Evolutionary conservation across 2,888 invertebrate genomes (phyloP).

Genomic region (Ametastegia equiseti): DNA sequence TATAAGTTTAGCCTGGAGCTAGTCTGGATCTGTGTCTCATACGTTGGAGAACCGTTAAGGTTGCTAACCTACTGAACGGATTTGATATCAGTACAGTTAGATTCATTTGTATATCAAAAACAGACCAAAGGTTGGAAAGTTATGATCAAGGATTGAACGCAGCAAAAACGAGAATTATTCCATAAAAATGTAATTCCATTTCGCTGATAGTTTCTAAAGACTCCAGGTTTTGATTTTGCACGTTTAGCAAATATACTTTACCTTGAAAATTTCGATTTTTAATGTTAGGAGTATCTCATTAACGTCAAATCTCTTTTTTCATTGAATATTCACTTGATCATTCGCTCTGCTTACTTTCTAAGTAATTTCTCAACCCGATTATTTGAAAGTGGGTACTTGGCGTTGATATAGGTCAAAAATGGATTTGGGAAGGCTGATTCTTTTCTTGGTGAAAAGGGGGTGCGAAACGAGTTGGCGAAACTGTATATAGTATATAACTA

Average conservation of each 20-base stretch:
- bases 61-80: constrained; percentile 10
- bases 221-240: not conserved
- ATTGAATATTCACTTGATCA: not conserved
- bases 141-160: not conserved
- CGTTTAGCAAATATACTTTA: not conserved
- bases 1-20: constrained; percentile 4
- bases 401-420: not conserved
- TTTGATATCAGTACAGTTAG: constrained; percentile 3
- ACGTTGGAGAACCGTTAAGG: not conserved
- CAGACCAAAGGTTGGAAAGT: not conserved
- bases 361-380: not conserved
- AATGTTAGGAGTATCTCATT: not conserved
- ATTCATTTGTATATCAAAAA: not conserved
- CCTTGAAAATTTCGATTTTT: not conserved
- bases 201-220: not conserved
- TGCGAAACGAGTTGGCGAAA: not conserved
- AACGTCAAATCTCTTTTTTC: not conserved
- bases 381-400: too few relatives aligned
- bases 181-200: not conserved
- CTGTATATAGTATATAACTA: too few relatives aligned
- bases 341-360: not conserved
- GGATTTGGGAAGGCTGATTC: not conserved
- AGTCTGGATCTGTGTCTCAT: not conserved
- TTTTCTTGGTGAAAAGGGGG: not conserved
- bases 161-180: not conserved